Evolutionary conservation across 2,888 invertebrate genomes (phyloP), one percentile per base, ranked within the genome.

Genomic region (Bellardia bayeri): DNA sequence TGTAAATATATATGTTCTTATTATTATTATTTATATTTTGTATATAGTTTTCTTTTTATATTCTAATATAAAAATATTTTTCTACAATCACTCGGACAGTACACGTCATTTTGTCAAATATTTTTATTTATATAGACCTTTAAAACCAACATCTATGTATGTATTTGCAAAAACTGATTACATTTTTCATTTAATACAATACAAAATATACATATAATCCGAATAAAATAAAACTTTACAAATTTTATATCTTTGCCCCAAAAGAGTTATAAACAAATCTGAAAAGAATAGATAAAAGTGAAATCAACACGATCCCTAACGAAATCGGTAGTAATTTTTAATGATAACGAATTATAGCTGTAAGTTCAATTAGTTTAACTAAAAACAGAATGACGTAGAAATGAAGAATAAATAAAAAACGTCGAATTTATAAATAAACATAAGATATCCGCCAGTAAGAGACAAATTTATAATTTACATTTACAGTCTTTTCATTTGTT

Each of bases 321-420:
- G 8, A 51, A 68, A 79, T 72, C 80, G 51, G 58, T 86, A 82
- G 74, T 82, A 78, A 72, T 58, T 78, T 72, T 78, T 45, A 51
- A 42, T 66, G 30, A 76, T 74, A 86, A 82, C n/a, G 37, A 78
- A 75, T 68, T 75, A 42, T 86, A 79, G 82, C 1, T 63, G 54
- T 86, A 86, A 79, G 74, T 51, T 78, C 7, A 63, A 74, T 71
- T 71, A 85, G 79, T 85, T 51, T 51, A 61, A 82, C 49, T 75
- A 76, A 76, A 71, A 76, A 76, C 14, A 74, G 37, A 71, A 51
- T n/a, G 37, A 74, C 37, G 33, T 66, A 33, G 42, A 14, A 49
- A 33, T 33, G 9, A 71, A 49, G n/a, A 68, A 23, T 0, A 61
- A 45, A 45, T 45, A 81, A 13, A 64, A 66, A 37, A 66, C n/a